phyloP scores from a whole-genome alignment of 2,113 vertebrate genomes.

The Anhinga rufa region DNA sequence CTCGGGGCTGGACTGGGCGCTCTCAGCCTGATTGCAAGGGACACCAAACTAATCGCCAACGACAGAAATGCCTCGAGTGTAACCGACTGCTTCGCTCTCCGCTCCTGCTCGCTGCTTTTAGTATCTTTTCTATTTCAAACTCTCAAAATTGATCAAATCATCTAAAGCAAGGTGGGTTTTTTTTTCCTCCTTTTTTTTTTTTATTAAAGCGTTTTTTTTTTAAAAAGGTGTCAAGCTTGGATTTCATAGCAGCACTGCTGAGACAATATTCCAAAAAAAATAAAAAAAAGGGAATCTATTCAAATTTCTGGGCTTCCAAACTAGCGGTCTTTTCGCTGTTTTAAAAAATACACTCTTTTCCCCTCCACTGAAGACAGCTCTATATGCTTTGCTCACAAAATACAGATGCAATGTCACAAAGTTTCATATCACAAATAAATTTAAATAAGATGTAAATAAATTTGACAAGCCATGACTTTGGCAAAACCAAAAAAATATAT shows the following conservation, averaged over 20 bases:
- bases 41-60: not conserved
- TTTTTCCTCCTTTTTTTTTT: not conserved
- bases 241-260: conserved; percentile 72
- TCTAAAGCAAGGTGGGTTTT: not conserved
- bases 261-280: conserved; percentile 51
- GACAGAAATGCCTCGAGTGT: not conserved
- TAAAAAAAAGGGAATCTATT: not conserved
- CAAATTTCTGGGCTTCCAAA: conserved; percentile 37
- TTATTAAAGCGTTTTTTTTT: not conserved
- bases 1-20: not conserved
- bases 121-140: not conserved
- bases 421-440: conserved; percentile 75
- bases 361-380: conserved; percentile 35
- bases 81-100: not conserved
- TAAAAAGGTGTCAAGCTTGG: conserved; percentile 21
- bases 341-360: conserved; percentile 46
- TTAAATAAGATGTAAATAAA: conserved; percentile 75
- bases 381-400: conserved; percentile 55
- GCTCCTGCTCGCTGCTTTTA: conserved; percentile 21
- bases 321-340: not conserved
- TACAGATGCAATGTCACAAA: conserved; percentile 73
- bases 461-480: conserved; percentile 84
- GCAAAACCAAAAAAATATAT: conserved; percentile 71
- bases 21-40: not conserved
- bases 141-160: not conserved